Conservation (phyloP, 2,888 invertebrate genomes). For the Cheilosia vernalis region DNA sequence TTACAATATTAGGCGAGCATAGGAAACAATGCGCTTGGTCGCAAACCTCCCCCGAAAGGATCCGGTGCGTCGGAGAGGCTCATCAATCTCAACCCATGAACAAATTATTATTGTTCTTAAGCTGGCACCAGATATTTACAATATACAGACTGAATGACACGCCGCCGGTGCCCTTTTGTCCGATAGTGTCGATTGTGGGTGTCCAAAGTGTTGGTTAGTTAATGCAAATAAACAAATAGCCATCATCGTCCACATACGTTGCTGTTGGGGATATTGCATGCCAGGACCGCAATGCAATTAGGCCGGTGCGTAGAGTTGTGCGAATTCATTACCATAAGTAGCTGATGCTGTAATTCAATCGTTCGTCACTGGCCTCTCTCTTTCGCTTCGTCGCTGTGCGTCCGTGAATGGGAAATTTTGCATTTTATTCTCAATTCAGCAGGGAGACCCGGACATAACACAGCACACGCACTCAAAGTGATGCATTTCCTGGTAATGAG, state of each 20-base stretch:
- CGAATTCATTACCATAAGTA: slow-evolving; percentile 74
- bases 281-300: slow-evolving; percentile 66
- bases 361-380: slow-evolving; percentile 8
- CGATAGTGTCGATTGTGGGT: slow-evolving; percentile 65
- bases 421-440: slow-evolving; percentile 63
- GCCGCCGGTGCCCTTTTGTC: slow-evolving; percentile 22
- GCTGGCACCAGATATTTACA: not conserved
- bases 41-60: not conserved
- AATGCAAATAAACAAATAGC: slow-evolving; percentile 73
- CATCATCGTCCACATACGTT: slow-evolving; percentile 61
- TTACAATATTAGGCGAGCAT: slow-evolving; percentile 68
- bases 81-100: not conserved
- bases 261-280: slow-evolving; percentile 13
- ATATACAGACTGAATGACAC: slow-evolving; percentile 14
- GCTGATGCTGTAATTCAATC: slow-evolving; percentile 75
- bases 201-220: slow-evolving; percentile 66
- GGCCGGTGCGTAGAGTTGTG: slow-evolving; percentile 59
- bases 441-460: slow-evolving; percentile 20
- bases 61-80: not conserved
- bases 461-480: slow-evolving; percentile 58
- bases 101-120: slow-evolving; percentile 60
- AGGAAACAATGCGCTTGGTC: slow-evolving; percentile 20
- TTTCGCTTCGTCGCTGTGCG: not conserved
- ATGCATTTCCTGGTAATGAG: slow-evolving; percentile 73
- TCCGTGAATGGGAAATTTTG: slow-evolving; percentile 53